Base-by-base conservation (phyloP, 2,113 vertebrate genomes). In the Andinoacara biseriatus region DNA sequence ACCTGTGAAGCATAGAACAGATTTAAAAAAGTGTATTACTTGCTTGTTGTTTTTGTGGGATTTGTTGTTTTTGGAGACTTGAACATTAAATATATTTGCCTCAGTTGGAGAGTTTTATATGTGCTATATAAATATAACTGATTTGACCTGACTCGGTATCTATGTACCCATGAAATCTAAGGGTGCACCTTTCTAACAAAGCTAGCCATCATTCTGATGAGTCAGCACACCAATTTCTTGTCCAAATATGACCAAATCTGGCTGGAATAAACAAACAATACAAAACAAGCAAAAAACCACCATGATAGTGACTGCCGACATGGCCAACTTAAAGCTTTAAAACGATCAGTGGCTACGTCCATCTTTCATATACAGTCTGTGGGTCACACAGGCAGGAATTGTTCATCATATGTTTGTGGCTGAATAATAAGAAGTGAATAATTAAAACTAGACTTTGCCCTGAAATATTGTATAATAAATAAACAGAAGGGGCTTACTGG, bases 401-500 rank as follows among this genome's bases (percentile, higher is more conserved):
- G 65, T 49, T 18, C 24, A 69, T 24, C 9, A 18, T 13, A 49
- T 72, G 20, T 31, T 72, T 52, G 43, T 72, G 26, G 17, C 4
- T 0, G 17, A 31, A 52, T 10, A 52, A 20, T 11, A 52, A 26
- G 26, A 52, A 49, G 17, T 43, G 1, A 13, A 49, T 72, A 31
- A 72, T 49, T 72, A 20, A n/a, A 31, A 31, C 7, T 1, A 72
- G 24, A 52, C 26, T 20, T 20, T 9, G 18, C 18, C 6, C 5
- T 3, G 2, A 54, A 54, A 54, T 18, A 54, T 20, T 10, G 52
- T 14, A 2, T 54, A 54, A 54, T 54, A n/a, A 72, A 72, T 14
- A 31, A 54, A 54, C 52, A 17, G 1, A 9, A 8, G 7, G 31
- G 49, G 49, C 98, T 96, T 95, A 99, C 98, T 99, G 93, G 98